Percentiles rank a stretch among this genome's conserved stretches.
Conservation (phyloP, 1,140 invertebrate genomes). For the Drosophila orena region DNA sequence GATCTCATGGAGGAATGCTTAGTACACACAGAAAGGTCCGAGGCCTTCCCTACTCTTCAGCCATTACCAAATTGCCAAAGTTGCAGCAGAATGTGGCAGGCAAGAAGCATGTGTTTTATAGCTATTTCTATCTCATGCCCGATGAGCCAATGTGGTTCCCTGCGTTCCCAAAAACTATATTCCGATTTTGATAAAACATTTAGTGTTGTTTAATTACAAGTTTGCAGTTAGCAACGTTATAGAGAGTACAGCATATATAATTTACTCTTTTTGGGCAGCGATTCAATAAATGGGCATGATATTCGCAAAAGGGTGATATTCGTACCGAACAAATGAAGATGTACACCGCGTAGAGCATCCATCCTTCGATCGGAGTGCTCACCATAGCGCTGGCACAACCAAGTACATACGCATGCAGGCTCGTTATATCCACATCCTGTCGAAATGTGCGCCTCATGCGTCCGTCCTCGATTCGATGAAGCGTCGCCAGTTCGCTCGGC, state of each 20-base stretch:
- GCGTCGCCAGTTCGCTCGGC: constrained; percentile 52
- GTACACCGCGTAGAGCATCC: constrained; percentile 7
- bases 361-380: constrained; percentile 7
- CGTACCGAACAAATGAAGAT: background rate
- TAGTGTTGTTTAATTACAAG: too few species aligned
- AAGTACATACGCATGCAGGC: constrained; percentile 31
- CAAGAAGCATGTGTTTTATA: constrained; percentile 13
- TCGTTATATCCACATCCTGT: constrained; percentile 77
- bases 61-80: constrained; percentile 45
- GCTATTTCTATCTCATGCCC: background rate
- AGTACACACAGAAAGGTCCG: constrained; percentile 42
- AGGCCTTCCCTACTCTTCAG: constrained; percentile 15
- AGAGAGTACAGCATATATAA: too few species aligned
- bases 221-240: too few species aligned
- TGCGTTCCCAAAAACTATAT: background rate
- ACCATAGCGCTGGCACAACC: constrained; percentile 2
- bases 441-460: constrained; percentile 37
- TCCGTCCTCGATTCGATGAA: constrained; percentile 44
- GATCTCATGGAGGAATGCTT: constrained; percentile 16
- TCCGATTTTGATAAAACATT: too few species aligned
- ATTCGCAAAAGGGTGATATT: too few species aligned
- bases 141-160: too few species aligned
- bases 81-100: constrained; percentile 31
- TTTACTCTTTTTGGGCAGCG: too few species aligned
- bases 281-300: too few species aligned